Percentiles rank a stretch among this genome's conserved stretches.
phyloP scores from a whole-genome alignment of 2,113 vertebrate genomes.

The Pelobates fuscus region DNA sequence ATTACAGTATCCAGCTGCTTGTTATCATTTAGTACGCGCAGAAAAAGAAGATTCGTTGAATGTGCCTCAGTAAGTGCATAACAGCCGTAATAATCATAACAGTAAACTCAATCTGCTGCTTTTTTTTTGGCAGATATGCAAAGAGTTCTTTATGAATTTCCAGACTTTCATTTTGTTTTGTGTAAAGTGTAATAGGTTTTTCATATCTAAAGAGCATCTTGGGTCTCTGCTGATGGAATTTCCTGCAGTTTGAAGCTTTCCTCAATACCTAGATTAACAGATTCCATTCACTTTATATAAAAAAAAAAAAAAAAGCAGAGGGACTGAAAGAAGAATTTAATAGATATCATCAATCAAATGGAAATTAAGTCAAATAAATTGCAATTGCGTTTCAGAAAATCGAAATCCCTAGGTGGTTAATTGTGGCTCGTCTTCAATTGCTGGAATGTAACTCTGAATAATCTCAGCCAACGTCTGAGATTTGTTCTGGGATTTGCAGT shows the following conservation, averaged over 20 bases:
- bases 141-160: conserved; percentile 41
- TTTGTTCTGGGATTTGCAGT: no score
- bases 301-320: not conserved
- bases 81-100: conserved; percentile 37
- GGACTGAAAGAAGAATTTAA: not conserved
- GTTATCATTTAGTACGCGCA: conserved; percentile 24
- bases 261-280: not conserved
- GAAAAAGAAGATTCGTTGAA: conserved; percentile 30
- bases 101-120: conserved; percentile 16
- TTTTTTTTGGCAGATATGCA: conserved; percentile 19
- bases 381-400: no score
- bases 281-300: not conserved
- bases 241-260: conserved; percentile 9
- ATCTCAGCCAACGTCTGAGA: no score
- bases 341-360: no score
- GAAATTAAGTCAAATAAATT: no score
- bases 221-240: conserved; percentile 21
- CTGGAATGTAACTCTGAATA: no score
- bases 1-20: conserved; percentile 34
- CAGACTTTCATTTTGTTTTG: conserved; percentile 32
- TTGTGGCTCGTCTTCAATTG: no score
- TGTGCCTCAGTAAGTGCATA: conserved; percentile 31
- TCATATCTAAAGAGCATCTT: conserved; percentile 40
- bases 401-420: no score
- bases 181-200: conserved; percentile 35